Conservation (phyloP, 2,113 vertebrate genomes). For the Aythya baeri region DNA sequence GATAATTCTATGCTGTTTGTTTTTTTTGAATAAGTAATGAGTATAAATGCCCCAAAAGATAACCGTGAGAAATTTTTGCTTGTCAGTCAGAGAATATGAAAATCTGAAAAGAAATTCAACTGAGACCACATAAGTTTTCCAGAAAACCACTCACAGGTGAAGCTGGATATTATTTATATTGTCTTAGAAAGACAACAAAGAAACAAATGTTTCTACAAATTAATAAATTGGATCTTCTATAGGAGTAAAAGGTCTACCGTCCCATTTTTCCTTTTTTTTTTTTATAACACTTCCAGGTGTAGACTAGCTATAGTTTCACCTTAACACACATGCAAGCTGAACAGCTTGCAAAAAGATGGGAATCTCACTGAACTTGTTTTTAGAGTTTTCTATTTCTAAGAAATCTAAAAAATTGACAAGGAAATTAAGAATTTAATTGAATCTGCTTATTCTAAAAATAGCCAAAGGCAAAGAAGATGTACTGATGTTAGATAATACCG, state of each 20-base stretch:
- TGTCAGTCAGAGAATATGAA: not conserved
- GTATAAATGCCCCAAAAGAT: not conserved
- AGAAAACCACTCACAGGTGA: not conserved
- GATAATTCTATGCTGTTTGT: not conserved
- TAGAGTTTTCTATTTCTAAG: not conserved
- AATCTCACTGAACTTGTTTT: not conserved
- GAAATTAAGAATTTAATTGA: conserved; percentile 26
- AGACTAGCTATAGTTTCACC: not conserved
- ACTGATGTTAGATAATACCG: conserved; percentile 3
- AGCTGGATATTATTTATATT: not conserved
- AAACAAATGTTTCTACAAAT: not conserved
- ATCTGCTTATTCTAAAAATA: conserved; percentile 7
- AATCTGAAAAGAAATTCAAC: not conserved
- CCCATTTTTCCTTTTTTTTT: not conserved
- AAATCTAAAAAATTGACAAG: not conserved
- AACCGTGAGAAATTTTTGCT: not conserved
- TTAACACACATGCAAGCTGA: not conserved
- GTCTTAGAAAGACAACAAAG: not conserved
- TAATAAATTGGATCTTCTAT: not conserved
- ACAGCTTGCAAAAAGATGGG: not conserved
- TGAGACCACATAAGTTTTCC: not conserved
- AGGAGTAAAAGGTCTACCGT: not conserved
- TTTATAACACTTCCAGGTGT: too few relatives aligned
- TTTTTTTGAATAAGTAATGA: not conserved
- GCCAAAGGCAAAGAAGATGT: conserved; percentile 36